Evolutionary conservation across 2,888 invertebrate species (phyloP), one percentile per base, ranked within the genome.

Genomic region (Harpalus rufipes): DNA sequence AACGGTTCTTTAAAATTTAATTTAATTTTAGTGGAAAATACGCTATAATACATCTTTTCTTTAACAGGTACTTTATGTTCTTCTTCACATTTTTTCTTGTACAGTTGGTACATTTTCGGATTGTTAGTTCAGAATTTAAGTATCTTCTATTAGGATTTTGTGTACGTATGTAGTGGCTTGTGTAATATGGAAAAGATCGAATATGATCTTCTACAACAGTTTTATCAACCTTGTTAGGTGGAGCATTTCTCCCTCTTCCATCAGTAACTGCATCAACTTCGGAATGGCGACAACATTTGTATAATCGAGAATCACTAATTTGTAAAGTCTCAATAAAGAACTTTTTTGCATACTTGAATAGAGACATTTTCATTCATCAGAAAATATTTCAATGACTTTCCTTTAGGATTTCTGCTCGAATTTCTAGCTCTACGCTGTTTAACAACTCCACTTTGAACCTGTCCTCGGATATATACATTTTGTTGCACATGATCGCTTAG

Each of bases 141-240:
- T 87, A 87, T 87, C 76, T 87, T 87, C 87, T 86, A 85, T 86
- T 85, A 85, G 85, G 87, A 86, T 87, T 87, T 85, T 87, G 86
- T 85, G 86, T 86, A 86, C 87, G 84, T 72, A 86, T 51, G n/a
- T 51, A 51, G n/a, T 51, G 51, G 51, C 51, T 51, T 51, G 8
- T 8, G n/a, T 51, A 51, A 8, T 1, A 51, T 51, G 51, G 51
- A 51, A 8, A 51, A 51, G 51, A 51, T 51, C n/a, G 8, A 12
- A 51, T 51, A n/a, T 51, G 51, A 12, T 8, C 51, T 12, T 12
- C n/a, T 12, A 51, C 51, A 51, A 3, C n/a, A 51, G 51, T 12
- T 8, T 51, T n/a, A n/a, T 51, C 51, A 12, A 51, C n/a, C n/a
- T 51, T 51, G 51, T 51, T 51, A 51, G n/a, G 8, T 8, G 51